Evolutionary conservation across 1,140 invertebrate species (phyloP).

Genomic region (Drosophila kikkawai): DNA sequence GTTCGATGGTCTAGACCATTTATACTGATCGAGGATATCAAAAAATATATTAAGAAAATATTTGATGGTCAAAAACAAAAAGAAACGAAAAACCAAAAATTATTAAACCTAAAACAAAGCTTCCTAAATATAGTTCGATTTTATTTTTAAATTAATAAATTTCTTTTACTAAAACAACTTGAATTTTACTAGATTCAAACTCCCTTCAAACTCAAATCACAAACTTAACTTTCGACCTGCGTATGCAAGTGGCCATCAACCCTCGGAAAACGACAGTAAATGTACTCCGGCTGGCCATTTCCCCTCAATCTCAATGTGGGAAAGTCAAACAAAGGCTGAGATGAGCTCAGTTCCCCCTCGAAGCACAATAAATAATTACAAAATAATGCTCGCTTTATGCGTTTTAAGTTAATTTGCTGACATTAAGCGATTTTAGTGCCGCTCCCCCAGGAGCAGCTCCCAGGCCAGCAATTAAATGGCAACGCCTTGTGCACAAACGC

Average conservation of each 20-base stretch:
- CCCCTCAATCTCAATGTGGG: constrained; percentile 45
- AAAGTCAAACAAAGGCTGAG: constrained; percentile 65
- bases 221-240: neutral
- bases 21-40: no score
- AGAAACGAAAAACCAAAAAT: no score
- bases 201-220: neutral
- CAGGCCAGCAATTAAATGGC: constrained; percentile 68
- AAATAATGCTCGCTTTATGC: constrained; percentile 83
- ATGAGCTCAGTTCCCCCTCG: constrained; percentile 1
- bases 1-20: no score
- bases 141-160: no score
- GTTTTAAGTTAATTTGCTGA: constrained; percentile 84
- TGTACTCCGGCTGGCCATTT: constrained; percentile 13
- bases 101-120: no score
- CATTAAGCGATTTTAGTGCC: constrained; percentile 80
- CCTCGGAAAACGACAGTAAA: constrained; percentile 14
- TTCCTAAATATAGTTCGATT: no score
- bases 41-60: no score
- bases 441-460: constrained; percentile 44
- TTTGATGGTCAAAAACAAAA: no score
- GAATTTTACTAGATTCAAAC: neutral
- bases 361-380: constrained; percentile 78
- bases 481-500: constrained; percentile 65
- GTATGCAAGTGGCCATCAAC: constrained; percentile 8
- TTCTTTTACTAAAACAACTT: neutral